Percentiles rank a stretch among this genome's conserved stretches.
These are phyloP conservation scores for Drosophila quinaria DNA, from an alignment of 2,888 invertebrate species.

Conservation along the genomic window DNA sequence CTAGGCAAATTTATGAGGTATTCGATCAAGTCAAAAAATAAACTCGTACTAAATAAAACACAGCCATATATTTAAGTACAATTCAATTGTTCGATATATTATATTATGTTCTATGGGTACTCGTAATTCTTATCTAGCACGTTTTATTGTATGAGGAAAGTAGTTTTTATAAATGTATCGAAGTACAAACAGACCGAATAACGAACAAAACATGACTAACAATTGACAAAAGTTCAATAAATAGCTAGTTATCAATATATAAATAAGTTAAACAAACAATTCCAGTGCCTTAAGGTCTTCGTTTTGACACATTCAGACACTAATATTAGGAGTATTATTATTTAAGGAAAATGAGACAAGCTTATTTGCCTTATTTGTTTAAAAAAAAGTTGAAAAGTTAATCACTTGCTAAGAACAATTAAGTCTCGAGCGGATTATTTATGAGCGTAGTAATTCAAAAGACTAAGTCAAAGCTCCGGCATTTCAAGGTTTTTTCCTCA, in stretches of 20 bases:
- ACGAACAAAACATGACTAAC: background rate
- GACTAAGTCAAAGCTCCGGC: slow-evolving; percentile 4
- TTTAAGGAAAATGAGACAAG: background rate
- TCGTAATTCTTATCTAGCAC: background rate
- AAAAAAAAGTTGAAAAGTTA: background rate
- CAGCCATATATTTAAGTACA: background rate
- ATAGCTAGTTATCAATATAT: slow-evolving; percentile 5
- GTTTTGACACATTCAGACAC: slow-evolving; percentile 8
- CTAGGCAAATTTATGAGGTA: background rate
- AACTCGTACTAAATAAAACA: background rate
- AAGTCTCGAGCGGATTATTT: slow-evolving; percentile 6
- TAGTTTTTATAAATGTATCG: slow-evolving; percentile 1
- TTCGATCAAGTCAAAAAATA: background rate
- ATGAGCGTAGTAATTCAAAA: slow-evolving; percentile 3
- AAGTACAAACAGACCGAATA: background rate
- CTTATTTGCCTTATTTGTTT: slow-evolving; percentile 2
- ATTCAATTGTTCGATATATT: slow-evolving; percentile 3
- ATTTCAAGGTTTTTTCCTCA: slow-evolving; percentile 12
- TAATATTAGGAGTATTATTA: slow-evolving; percentile 6
- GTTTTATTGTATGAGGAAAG: slow-evolving; percentile 2
- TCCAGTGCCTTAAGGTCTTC: background rate
- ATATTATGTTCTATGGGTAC: background rate
- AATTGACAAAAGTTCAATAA: background rate
- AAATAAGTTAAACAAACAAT: slow-evolving; percentile 3
- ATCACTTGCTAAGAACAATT: slow-evolving; percentile 1